These are phyloP conservation scores for Allacma fusca DNA, from an alignment of 2,888 invertebrate species.

Conservation along the genomic window DNA sequence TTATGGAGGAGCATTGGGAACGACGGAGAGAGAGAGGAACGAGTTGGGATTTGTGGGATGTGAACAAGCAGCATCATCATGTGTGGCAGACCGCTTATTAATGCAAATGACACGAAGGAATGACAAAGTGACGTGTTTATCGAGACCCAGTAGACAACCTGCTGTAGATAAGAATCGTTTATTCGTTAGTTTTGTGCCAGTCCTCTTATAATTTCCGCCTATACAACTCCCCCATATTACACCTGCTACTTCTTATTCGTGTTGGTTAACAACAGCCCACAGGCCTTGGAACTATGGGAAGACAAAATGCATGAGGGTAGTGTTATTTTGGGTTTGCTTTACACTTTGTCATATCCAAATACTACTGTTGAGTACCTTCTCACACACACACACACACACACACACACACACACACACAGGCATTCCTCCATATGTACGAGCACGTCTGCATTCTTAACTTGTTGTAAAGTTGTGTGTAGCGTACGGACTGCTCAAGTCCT, in stretches of 20 bases:
- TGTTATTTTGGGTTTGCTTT: constrained; percentile 24
- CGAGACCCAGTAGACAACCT: constrained; percentile 38
- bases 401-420: background rate
- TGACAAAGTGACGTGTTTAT: constrained; percentile 45
- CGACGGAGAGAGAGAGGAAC: background rate
- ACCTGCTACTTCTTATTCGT: constrained; percentile 37
- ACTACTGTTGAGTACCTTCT: background rate
- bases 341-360: constrained; percentile 1
- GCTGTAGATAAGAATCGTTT: constrained; percentile 38
- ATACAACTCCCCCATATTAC: constrained; percentile 36
- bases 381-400: background rate
- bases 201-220: constrained; percentile 35
- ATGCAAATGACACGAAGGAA: constrained; percentile 44
- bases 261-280: constrained; percentile 18
- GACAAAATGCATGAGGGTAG: constrained; percentile 14
- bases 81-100: constrained; percentile 37
- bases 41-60: constrained; percentile 27
- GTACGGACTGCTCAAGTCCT: too few species aligned
- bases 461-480: too few species aligned
- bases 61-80: constrained; percentile 8
- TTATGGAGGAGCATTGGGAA: background rate
- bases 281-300: constrained; percentile 14
- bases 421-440: too few species aligned
- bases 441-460: too few species aligned
- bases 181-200: constrained; percentile 33